phyloP scores from a whole-genome alignment of 2,797 vertebrate species.

The Chelonia mydas region DNA sequence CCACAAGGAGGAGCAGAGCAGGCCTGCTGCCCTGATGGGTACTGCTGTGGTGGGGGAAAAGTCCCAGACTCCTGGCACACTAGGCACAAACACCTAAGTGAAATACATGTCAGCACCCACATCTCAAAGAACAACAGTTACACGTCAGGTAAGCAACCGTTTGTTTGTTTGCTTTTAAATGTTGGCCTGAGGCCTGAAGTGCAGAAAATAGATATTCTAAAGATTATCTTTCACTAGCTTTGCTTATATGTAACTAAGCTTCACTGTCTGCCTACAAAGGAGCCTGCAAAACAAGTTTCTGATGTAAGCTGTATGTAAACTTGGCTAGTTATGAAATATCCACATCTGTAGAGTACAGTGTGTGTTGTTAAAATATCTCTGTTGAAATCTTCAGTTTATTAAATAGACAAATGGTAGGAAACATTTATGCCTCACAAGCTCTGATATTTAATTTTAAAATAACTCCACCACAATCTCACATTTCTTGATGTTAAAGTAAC shows the following conservation, averaged over 20 bases:
- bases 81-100: no score
- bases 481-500: constrained; percentile 17
- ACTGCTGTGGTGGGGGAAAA: no score
- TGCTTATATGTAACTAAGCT: constrained; percentile 9
- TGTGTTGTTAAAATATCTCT: constrained; percentile 55
- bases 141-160: no score
- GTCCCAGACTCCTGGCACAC: no score
- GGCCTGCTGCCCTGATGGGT: no score
- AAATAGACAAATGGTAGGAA: constrained; percentile 55
- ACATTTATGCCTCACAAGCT: constrained; percentile 27
- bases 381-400: constrained; percentile 61
- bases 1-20: no score
- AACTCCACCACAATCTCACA: constrained; percentile 20
- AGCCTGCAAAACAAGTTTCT: constrained; percentile 1
- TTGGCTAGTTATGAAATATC: constrained; percentile 59
- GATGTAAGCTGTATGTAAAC: constrained; percentile 23
- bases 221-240: constrained; percentile 12
- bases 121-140: no score
- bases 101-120: no score
- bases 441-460: constrained; percentile 57
- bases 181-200: neutral
- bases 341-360: constrained; percentile 48
- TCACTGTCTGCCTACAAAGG: constrained; percentile 19
- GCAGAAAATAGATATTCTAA: neutral
- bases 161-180: neutral